Percentiles rank a stretch among this genome's conserved stretches.
Conservation (phyloP, 2,113 vertebrate genomes). For the Ifrita kowaldi region DNA sequence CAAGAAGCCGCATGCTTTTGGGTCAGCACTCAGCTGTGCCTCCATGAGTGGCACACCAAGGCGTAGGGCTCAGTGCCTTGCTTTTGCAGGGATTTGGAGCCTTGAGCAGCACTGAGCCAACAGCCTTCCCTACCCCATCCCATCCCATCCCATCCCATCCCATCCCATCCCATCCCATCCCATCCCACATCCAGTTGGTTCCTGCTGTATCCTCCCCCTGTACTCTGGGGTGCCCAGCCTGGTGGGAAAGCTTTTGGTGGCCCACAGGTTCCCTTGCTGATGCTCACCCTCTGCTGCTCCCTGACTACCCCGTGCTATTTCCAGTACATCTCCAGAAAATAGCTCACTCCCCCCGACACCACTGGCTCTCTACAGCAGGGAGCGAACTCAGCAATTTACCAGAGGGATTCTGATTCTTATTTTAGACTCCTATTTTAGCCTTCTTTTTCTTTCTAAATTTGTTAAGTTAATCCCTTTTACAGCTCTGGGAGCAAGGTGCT, state of each 20-base stretch:
- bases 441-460: constrained; percentile 28
- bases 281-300: not conserved
- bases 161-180: not conserved
- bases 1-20: not conserved
- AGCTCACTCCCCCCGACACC: not conserved
- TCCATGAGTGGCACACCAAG: not conserved
- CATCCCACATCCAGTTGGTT: fast-evolving
- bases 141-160: not conserved
- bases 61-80: not conserved
- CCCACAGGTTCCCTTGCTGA: not conserved
- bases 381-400: constrained; percentile 34
- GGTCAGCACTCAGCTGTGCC: not conserved
- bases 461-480: constrained; percentile 27
- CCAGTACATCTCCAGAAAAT: constrained; percentile 27
- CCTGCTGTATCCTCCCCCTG: not conserved
- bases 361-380: not conserved
- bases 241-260: not conserved
- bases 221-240: not conserved
- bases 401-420: constrained; percentile 61
- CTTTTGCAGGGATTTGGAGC: not conserved
- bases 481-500: not conserved
- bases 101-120: not conserved
- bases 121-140: not conserved
- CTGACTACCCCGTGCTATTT: not conserved
- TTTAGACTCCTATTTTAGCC: constrained; percentile 41